Evolutionary conservation across 1,140 invertebrate species (phyloP).

Genomic region (Aphaenogaster ashmeadi): DNA sequence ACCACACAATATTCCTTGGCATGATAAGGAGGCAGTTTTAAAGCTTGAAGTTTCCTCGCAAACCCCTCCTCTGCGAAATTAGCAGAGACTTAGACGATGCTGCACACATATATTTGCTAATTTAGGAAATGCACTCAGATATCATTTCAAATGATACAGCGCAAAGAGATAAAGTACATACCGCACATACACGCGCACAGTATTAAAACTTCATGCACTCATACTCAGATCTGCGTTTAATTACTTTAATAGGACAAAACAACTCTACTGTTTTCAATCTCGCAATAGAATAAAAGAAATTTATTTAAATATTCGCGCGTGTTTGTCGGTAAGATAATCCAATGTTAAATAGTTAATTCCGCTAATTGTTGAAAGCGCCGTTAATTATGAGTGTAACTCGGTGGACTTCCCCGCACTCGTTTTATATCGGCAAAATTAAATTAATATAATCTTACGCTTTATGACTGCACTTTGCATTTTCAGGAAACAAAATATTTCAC

Average conservation of each 20-base stretch:
- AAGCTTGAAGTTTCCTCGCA: conserved; percentile 61
- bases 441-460: conserved; percentile 17
- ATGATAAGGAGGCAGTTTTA: conserved; percentile 63
- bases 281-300: neutral
- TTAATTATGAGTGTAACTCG: neutral
- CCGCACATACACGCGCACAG: no score
- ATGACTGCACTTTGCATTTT: conserved; percentile 18
- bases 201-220: conserved; percentile 6
- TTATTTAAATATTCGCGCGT: conserved; percentile 31
- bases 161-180: neutral
- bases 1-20: conserved; percentile 67
- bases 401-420: neutral
- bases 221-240: conserved; percentile 26
- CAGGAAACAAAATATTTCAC: conserved; percentile 18
- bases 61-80: conserved; percentile 41
- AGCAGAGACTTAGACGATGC: neutral
- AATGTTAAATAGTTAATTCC: conserved; percentile 41
- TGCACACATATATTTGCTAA: conserved; percentile 2
- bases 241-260: conserved; percentile 27
- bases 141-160: neutral
- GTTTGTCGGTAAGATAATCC: neutral
- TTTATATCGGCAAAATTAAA: conserved; percentile 34
- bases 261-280: neutral
- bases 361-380: conserved; percentile 26
- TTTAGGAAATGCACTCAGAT: conserved; percentile 14